Base-by-base conservation (phyloP, 2,888 invertebrate species). In the Troides helena region DNA sequence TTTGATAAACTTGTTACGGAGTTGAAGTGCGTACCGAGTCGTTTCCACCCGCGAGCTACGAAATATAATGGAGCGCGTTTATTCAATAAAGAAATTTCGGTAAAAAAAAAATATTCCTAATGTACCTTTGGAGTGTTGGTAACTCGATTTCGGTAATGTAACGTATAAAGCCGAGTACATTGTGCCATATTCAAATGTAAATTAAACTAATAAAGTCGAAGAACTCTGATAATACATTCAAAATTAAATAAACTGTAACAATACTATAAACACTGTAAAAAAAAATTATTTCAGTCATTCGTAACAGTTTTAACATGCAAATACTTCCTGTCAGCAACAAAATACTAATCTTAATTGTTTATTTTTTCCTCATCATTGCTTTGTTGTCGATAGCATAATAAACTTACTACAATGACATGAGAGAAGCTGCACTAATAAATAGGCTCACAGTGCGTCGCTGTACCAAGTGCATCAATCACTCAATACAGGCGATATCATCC, bases 31-130 rank as follows among this genome's bases (percentile, higher is more conserved):
- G 58, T 65, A 65, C 46, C 25, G 66, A 62, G 62, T 62, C 46
- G 65, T 66, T 50, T 62, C 36, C 65, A 62, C 57, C 57, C 58
- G 65, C 65, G 46, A 58, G 58, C 46, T 70, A 53, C 56, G 69
- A 57, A 60, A 56, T 50, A 70, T 70, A 70, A 70, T 62, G 66
- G 69, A 66, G 62, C 66, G 58, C 65, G 58, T 66, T 58, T 70
- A 70, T 70, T 70, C 62, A 62, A 69, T 69, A 69, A 70, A 39
- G 46, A 65, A 62, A 70, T 66, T 65, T 70, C 56, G 57, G 62
- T 25, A 36, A 57, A 56, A 36, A 36, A 56, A 56, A 65, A 69
- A 62, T 53, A 30, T 58, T 62, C 62, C n/a, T 69, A 69, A 66
- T 70, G 62, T 66, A 53, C 66, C 62, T 21, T 53, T 14, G 30